Base-by-base conservation (phyloP, 1,140 invertebrate genomes). In the Trichoplusia ni region DNA sequence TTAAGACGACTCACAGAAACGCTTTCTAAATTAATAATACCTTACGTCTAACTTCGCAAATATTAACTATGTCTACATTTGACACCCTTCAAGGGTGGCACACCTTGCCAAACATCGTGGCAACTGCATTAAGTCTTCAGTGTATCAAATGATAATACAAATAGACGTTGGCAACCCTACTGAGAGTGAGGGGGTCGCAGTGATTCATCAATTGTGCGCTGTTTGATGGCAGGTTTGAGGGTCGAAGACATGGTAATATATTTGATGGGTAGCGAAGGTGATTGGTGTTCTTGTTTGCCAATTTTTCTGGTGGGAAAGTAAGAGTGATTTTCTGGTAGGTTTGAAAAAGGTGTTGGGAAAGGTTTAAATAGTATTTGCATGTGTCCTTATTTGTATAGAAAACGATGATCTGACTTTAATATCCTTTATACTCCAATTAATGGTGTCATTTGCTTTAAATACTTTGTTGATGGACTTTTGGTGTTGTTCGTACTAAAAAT, bases 131-230 rank as follows among this genome's bases (percentile, higher is more conserved):
- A 69, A 69, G 47, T 58, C 31, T 44, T 64, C 47, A 37, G 37
- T 40, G 56, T 63, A 63, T 71, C 42, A 58, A 60, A 59, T 71
- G 64, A 64, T 64, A 67, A 49, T 47, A 47, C 61, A 71, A 71
- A 71, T 61, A 71, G 18, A 47, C 31, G 31, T 47, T n/a, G 37
- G 40, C 19, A 29, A 35, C 42, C 31, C 37, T 38, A 44, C 21
- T 5, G 27, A 9, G 25, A 31, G 49, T 46, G 44, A 51, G 54
- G 29, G 67, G 58, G 4, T 35, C 47, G 6, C 19, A 25, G 63
- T 70, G 67, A 70, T 70, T 70, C 67, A 70, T 70, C 67, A 65
- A 58, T 62, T 27, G 14, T n/a, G 27, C 59, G 40, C 65, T 56
- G 51, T 62, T 63, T 58, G 47, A 44, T 54, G 65, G 40, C 27